Percentiles rank a stretch among this genome's conserved stretches.
Conservation (phyloP, 2,113 vertebrate genomes). For the Austrofundulus limnaeus region DNA sequence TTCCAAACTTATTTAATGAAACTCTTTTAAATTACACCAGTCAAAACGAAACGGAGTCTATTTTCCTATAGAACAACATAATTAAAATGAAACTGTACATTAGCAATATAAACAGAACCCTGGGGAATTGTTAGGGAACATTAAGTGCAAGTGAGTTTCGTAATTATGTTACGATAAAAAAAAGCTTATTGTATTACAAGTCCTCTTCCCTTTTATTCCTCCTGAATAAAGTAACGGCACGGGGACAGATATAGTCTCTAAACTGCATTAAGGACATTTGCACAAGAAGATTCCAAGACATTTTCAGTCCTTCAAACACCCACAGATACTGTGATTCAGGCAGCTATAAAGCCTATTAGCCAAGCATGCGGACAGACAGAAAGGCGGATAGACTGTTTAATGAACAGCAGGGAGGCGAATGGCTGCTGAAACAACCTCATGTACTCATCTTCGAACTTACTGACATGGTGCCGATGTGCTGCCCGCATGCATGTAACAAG, state of each 20-base stretch:
- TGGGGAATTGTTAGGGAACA: conserved; percentile 52
- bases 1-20: not conserved
- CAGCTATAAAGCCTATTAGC: conserved; percentile 52
- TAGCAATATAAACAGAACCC: conserved; percentile 52
- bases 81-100: conserved; percentile 40
- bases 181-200: conserved; percentile 21
- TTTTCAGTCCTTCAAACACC: conserved; percentile 45
- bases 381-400: conserved; percentile 28
- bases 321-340: conserved; percentile 42
- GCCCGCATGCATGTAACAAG: conserved; percentile 10
- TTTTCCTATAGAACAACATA: conserved; percentile 16
- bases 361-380: conserved; percentile 47
- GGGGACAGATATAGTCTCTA: conserved; percentile 17
- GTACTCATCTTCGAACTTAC: conserved; percentile 27
- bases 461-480: not conserved
- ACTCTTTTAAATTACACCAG: conserved; percentile 24
- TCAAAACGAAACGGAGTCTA: conserved; percentile 10
- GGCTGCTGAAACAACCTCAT: conserved; percentile 33
- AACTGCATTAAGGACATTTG: conserved; percentile 45
- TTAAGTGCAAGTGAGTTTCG: conserved; percentile 43
- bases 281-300: conserved; percentile 54
- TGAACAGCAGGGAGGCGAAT: conserved; percentile 55
- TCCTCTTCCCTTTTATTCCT: conserved; percentile 20
- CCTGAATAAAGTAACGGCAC: conserved; percentile 24
- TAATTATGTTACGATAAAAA: conserved; percentile 32